Percentiles rank a stretch among this genome's conserved stretches.
These are phyloP conservation scores for Bombyx huttoni DNA, from an alignment of 2,888 invertebrate species.

Conservation along the genomic window DNA sequence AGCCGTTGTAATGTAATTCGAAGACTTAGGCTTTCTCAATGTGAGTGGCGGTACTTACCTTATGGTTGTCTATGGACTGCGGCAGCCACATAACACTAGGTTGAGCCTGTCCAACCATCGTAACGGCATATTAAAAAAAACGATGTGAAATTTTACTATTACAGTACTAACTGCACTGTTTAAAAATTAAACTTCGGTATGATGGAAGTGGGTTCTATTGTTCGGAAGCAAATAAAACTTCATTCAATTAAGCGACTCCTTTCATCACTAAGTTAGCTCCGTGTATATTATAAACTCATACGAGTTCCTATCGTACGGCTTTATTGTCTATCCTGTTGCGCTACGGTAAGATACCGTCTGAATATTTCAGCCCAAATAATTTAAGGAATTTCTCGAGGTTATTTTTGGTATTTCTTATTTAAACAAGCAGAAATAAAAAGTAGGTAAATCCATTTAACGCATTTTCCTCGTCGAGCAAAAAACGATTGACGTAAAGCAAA, in stretches of 20 bases:
- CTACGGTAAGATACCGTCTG: constrained; percentile 8
- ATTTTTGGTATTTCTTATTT: background rate
- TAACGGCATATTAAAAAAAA: no score
- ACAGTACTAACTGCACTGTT: no score
- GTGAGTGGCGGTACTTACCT: no score
- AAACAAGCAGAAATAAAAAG: background rate
- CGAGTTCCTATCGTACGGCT: constrained; percentile 19
- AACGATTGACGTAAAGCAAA: background rate
- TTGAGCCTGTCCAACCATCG: no score
- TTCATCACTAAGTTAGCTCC: constrained; percentile 15
- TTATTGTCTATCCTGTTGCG: constrained; percentile 12
- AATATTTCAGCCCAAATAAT: no score
- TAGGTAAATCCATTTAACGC: no score
- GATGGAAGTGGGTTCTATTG: background rate
- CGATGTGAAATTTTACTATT: no score
- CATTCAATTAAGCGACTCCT: constrained; percentile 21
- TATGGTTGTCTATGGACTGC: no score
- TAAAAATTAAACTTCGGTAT: background rate
- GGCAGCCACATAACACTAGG: no score
- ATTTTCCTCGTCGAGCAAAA: background rate
- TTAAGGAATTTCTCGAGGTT: background rate
- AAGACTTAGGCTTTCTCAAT: no score
- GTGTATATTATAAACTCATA: constrained; percentile 15
- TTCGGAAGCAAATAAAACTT: constrained; percentile 17
- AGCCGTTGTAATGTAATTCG: no score